Evolutionary conservation across 2,797 vertebrate species (phyloP), one percentile per base, ranked within the genome.

Genomic region (Darevskia mixta): DNA sequence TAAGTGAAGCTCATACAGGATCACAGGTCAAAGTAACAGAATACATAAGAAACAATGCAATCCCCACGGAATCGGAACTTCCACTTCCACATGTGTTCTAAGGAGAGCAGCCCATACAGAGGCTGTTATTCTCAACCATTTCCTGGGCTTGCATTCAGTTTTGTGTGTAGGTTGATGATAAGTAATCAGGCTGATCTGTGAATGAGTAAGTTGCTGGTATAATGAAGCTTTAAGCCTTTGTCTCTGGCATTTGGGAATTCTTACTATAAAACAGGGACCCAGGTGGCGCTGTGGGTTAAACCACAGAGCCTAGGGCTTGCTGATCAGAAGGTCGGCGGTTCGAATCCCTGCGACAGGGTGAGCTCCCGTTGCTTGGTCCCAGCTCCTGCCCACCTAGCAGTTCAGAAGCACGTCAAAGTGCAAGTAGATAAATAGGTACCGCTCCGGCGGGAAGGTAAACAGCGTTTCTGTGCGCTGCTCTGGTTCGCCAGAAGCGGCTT

Each of bases 21-120:
- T 90, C 41, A 86, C 85, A 92, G 27, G 43, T 79, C 85, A 91
- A 92, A 89, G 20, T 1, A 89, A 1, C 9, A 79, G 41, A 49
- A 2, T 0, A 2, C 38, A 66, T 79, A 79, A 90, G 49, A 23
- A 75, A 38, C 66, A 55, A 78, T 9, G 87, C 86, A 92, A 85
- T 23, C 23, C 4, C 1, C 32, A 43, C 1, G 10, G 78, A 58
- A 82, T 79, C 86, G 38, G 9, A 35, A 86, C 67, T 6, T 43
- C 43, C 2, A 43, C 13, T 13, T 73, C 41, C 27, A 43, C 55
- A 73, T 82, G 35, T 49, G 71, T 32, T 43, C 86, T 64, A 7
- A 71, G 41, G n/a, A 72, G 45, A 79, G 17, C 20, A 64, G 35
- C 29, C 71, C 17, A 55, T 55, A 83, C 13, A 49, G 43, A 79